These are phyloP conservation scores for Gorsachius magnificus DNA, from an alignment of 2,797 vertebrate species.

Conservation along the genomic window DNA sequence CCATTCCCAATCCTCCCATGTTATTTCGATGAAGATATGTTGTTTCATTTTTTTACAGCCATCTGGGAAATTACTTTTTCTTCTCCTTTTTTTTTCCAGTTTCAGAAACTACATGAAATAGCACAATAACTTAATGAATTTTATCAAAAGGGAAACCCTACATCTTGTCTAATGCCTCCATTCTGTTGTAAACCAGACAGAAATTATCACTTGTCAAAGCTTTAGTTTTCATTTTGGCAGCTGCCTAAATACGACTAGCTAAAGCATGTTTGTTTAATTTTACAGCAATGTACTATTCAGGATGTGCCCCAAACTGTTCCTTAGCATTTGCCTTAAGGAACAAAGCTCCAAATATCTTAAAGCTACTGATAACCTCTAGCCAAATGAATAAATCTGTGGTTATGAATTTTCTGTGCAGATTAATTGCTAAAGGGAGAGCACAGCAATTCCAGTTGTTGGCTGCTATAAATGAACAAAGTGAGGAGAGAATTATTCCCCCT, in stretches of 20 bases:
- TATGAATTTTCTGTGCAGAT: slow-evolving; percentile 24
- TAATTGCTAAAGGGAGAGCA: background rate
- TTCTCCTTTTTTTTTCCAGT: background rate
- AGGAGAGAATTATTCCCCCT: slow-evolving; percentile 44
- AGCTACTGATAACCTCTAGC: slow-evolving; percentile 44
- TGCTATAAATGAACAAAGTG: background rate
- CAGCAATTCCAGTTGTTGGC: background rate
- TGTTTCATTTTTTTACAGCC: background rate
- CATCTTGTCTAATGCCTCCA: background rate
- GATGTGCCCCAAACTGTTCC: background rate
- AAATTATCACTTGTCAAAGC: background rate
- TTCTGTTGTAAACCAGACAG: background rate
- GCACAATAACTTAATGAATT: background rate
- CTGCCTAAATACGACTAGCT: background rate
- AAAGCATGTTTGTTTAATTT: background rate
- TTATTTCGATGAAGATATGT: background rate
- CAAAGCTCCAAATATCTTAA: slow-evolving; percentile 38
- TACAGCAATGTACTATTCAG: background rate
- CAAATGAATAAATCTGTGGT: slow-evolving; percentile 1
- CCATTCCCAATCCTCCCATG: background rate
- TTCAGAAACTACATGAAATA: background rate
- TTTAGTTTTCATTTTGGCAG: background rate
- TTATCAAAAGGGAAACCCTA: background rate
- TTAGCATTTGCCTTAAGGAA: slow-evolving; percentile 23
- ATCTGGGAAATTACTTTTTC: background rate